These are phyloP conservation scores for Zosterops japonicus DNA, from an alignment of 2,113 vertebrate genomes.

Conservation along the genomic window DNA sequence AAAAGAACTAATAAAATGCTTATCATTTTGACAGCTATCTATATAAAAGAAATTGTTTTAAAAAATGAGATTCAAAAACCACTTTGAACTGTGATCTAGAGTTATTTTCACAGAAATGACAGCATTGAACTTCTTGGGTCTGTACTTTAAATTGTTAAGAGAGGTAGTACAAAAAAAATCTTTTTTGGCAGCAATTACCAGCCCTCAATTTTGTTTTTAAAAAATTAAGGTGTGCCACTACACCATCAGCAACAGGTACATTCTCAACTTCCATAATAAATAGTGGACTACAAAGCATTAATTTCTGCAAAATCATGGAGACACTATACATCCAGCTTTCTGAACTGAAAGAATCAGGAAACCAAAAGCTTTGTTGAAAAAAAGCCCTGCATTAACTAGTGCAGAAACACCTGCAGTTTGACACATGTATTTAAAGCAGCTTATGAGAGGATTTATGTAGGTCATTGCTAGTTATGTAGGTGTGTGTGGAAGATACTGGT, in stretches of 20 bases:
- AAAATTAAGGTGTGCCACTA: conserved; percentile 31
- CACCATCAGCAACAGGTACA: neutral
- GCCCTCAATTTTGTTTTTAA: conserved; percentile 49
- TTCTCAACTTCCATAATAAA: conserved; percentile 14
- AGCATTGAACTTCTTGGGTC: conserved; percentile 19
- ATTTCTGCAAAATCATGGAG: conserved; percentile 27
- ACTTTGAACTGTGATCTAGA: neutral
- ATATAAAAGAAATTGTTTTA: neutral
- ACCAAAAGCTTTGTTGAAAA: conserved; percentile 21
- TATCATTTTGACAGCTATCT: neutral
- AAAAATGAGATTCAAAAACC: neutral
- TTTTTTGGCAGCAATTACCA: conserved; percentile 51
- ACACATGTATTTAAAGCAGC: conserved; percentile 16
- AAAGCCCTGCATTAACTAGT: neutral
- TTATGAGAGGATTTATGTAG: conserved; percentile 71
- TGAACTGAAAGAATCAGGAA: conserved; percentile 29
- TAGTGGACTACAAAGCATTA: conserved; percentile 10
- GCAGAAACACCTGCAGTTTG: conserved; percentile 63
- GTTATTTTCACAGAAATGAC: neutral
- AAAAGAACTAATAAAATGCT: neutral
- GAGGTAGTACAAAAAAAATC: conserved; percentile 31
- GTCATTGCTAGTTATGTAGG: conserved; percentile 60
- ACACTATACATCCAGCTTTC: neutral
- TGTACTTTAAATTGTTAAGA: conserved; percentile 16
- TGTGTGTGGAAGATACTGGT: neutral